Base-by-base conservation (phyloP, 2,797 vertebrate genomes). In the Crax fasciolata region DNA sequence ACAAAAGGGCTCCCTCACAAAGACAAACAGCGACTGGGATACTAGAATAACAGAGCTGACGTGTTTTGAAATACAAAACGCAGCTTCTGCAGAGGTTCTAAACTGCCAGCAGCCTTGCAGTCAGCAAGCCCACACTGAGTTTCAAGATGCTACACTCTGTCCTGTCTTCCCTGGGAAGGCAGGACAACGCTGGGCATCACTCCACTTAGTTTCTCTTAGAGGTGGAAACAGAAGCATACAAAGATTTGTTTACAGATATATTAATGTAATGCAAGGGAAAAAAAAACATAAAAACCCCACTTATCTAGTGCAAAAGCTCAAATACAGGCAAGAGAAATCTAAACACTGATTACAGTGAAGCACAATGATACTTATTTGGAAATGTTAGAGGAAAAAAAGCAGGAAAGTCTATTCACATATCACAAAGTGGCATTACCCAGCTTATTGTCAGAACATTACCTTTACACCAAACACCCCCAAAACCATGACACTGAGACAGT, bases 311-410 rank as follows among this genome's bases (percentile, higher is more conserved):
- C 41, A 51, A 8, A 24, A 35, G n/a, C 59, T 81, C 38, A 72
- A 28, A 86, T 11, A 57, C 9, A 81, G 49, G 55, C 30, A 67
- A 58, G 38, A 44, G 15, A 54, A 65, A 71, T 52, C 63, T 67
- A 67, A 89, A 72, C 24, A 57, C 39, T 9, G 6, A 65, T 76
- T 73, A 66, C 12, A 73, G 25, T 28, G 35, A 74, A 77, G 7
- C 39, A 49, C 9, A 35, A 35, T 44, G 48, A 78, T 13, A 58
- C 2, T 4, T n/a, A 59, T 43, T 70, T 68, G 18, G 87, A 61
- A 70, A 38, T 8, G 2, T 1, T 48, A 10, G 57, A 63, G 5
- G 27, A 61, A 66, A 74, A 72, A 28, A 0, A 0, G 32, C 54
- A 75, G 28, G 13, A 21, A 91, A 65, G 25, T 27, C 85, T 39